phyloP scores from a whole-genome alignment of 2,888 invertebrate genomes.

The Silvanus unidentatus region DNA sequence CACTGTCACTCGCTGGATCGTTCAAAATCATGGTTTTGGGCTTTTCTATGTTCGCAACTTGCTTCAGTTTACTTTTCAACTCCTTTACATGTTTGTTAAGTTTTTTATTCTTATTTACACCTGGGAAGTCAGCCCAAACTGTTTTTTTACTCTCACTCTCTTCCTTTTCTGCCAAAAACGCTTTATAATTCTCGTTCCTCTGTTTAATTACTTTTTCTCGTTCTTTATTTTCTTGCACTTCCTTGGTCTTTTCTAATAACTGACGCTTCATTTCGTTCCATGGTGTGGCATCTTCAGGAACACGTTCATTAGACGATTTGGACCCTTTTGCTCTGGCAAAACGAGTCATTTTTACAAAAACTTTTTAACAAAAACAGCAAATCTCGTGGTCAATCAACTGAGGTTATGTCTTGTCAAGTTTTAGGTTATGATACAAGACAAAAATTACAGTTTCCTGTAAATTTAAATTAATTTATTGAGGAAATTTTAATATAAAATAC shows the following conservation, averaged over 20 bases:
- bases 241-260: constrained; percentile 50
- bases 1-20: constrained; percentile 22
- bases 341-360: constrained; percentile 56
- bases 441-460: no score
- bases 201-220: constrained; percentile 40
- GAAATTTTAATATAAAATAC: no score
- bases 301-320: constrained; percentile 64
- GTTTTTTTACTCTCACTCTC: constrained; percentile 47
- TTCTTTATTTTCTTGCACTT: constrained; percentile 48
- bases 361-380: neutral
- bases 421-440: no score
- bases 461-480: no score
- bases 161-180: constrained; percentile 43
- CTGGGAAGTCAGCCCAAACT: constrained; percentile 55
- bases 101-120: constrained; percentile 7
- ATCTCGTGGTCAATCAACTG: no score
- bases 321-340: constrained; percentile 71
- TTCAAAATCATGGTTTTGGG: constrained; percentile 6
- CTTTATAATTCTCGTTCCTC: constrained; percentile 29
- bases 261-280: constrained; percentile 68
- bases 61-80: constrained; percentile 1
- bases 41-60: neutral
- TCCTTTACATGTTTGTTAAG: constrained; percentile 8
- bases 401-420: no score
- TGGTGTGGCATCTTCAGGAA: constrained; percentile 64